Evolutionary conservation across 2,113 vertebrate genomes (phyloP).

Genomic region (Deroptyus accipitrinus): DNA sequence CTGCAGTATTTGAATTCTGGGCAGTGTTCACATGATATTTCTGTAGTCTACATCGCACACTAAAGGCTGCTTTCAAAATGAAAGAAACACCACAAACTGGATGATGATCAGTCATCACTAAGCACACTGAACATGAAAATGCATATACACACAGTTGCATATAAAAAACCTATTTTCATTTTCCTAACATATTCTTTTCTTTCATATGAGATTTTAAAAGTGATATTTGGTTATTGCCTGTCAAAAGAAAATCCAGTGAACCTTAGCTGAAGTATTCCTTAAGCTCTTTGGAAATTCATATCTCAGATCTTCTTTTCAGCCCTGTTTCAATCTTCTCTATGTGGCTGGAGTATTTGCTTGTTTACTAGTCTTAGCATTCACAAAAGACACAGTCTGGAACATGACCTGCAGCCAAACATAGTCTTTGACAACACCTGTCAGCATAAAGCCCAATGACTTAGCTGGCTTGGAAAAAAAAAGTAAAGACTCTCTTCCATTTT

Average conservation of each 20-base stretch:
- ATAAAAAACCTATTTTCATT: neutral
- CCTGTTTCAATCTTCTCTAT: neutral
- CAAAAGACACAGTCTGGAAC: neutral
- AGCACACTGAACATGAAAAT: neutral
- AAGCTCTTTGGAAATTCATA: neutral
- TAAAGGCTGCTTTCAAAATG: neutral
- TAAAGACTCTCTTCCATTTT: neutral
- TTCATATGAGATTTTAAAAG: neutral
- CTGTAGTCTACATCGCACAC: neutral
- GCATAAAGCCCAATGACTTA: neutral
- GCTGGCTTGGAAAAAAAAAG: neutral
- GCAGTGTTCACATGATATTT: neutral
- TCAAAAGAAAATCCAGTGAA: neutral
- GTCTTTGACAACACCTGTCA: neutral
- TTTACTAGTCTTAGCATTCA: neutral
- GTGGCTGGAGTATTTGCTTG: neutral
- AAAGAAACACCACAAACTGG: neutral
- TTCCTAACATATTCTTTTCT: neutral
- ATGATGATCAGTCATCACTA: neutral
- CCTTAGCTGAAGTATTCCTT: neutral
- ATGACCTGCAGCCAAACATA: neutral
- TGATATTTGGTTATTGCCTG: neutral
- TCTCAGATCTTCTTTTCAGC: neutral
- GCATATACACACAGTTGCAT: neutral
- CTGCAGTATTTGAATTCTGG: neutral